Evolutionary conservation across 2,888 invertebrate genomes (phyloP).

Genomic region (Dysmachus trigonus): DNA sequence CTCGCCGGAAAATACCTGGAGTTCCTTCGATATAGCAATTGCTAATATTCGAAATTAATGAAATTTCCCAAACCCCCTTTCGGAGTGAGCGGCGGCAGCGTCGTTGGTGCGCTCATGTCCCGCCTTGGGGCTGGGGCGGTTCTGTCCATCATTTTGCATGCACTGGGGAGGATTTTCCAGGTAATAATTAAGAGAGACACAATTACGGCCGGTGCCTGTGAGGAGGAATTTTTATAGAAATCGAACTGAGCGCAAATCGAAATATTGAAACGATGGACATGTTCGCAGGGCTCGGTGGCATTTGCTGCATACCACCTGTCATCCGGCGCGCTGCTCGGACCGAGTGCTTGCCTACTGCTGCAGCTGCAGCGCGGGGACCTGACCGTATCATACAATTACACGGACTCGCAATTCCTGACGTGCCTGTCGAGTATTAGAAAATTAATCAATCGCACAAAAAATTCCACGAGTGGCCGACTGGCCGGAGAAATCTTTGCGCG

Average conservation of each 20-base stretch:
- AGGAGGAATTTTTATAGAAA: constrained; percentile 23
- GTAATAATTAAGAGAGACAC: background rate
- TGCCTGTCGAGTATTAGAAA: constrained; percentile 48
- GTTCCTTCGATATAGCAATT: constrained; percentile 16
- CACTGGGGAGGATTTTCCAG: background rate
- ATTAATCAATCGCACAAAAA: constrained; percentile 48
- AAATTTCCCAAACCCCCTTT: constrained; percentile 9
- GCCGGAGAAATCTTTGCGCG: background rate
- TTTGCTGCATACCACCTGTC: constrained; percentile 31
- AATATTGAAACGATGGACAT: constrained; percentile 26
- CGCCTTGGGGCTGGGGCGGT: background rate
- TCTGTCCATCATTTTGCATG: background rate
- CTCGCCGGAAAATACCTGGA: constrained; percentile 31
- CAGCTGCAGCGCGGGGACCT: background rate
- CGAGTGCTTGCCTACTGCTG: background rate
- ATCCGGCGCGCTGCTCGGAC: background rate
- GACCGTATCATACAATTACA: constrained; percentile 26
- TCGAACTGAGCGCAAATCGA: constrained; percentile 6
- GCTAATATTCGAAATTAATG: constrained; percentile 29
- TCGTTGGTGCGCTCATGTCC: background rate
- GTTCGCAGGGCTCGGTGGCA: constrained; percentile 3
- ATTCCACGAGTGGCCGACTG: constrained; percentile 26
- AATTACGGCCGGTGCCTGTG: background rate
- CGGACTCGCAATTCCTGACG: constrained; percentile 45
- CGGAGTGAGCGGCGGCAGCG: background rate